Evolutionary conservation across 2,888 invertebrate genomes (phyloP).

Genomic region (Hylaea fasciaria): DNA sequence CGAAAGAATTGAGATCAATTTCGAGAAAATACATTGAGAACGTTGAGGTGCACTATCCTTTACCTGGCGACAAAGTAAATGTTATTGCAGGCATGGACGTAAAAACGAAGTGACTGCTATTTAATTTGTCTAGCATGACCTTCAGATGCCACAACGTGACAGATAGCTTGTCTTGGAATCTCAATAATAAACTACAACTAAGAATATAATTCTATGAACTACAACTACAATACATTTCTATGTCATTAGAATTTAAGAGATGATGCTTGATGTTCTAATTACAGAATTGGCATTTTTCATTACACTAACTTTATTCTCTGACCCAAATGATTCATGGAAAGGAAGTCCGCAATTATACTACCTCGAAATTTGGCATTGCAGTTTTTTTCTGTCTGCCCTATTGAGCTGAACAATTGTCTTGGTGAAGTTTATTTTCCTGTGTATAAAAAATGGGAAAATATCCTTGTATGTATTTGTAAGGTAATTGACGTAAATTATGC

Average conservation of each 20-base stretch:
- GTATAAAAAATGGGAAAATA: neutral
- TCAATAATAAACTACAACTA: no score
- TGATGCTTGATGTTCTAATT: neutral
- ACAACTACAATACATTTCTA: no score
- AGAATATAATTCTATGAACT: no score
- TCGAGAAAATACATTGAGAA: slow-evolving; percentile 26
- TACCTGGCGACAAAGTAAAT: slow-evolving; percentile 32
- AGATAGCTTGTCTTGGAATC: slow-evolving; percentile 11
- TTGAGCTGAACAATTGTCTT: slow-evolving; percentile 17
- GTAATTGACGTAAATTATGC: no score
- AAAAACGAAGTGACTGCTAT: slow-evolving; percentile 22
- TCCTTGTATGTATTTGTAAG: no score
- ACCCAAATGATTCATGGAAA: slow-evolving; percentile 28
- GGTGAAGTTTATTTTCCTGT: slow-evolving; percentile 7
- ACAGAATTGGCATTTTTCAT: slow-evolving; percentile 18
- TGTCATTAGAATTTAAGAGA: slow-evolving; percentile 12
- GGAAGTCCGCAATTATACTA: slow-evolving; percentile 34
- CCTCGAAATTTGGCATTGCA: slow-evolving; percentile 27
- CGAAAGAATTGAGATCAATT: slow-evolving; percentile 24
- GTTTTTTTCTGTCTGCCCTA: slow-evolving; percentile 29
- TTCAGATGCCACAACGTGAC: slow-evolving; percentile 28
- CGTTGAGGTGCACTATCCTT: no score
- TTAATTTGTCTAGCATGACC: slow-evolving; percentile 22
- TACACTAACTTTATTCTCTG: slow-evolving; percentile 17
- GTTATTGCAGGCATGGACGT: slow-evolving; percentile 24